Evolutionary conservation across 2,797 vertebrate species (phyloP).

Genomic region (Buceros bicornis): DNA sequence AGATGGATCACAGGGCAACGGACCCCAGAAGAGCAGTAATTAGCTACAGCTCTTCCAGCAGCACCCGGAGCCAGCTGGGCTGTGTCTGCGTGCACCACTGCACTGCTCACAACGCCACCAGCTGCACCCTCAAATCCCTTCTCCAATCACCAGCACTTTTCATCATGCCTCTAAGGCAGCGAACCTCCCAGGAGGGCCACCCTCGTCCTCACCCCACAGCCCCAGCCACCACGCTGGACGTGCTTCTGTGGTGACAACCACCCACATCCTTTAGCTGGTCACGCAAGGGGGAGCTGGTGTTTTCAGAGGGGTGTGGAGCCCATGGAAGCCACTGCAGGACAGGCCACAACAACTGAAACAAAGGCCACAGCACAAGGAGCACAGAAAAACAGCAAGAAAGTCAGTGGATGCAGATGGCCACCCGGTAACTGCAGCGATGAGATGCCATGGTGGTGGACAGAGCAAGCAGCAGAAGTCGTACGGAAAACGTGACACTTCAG

Average conservation of each 20-base stretch:
- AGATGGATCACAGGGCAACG: background rate
- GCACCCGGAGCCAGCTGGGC: background rate
- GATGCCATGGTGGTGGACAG: background rate
- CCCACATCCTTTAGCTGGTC: background rate
- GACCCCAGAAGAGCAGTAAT: background rate
- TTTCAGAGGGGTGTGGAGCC: background rate
- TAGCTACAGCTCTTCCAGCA: background rate
- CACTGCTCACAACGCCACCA: background rate
- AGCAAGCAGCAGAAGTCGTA: background rate
- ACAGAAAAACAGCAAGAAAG: background rate
- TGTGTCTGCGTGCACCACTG: background rate
- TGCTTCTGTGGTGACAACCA: background rate
- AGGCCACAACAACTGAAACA: background rate
- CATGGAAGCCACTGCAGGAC: background rate
- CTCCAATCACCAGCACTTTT: background rate
- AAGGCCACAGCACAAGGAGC: background rate
- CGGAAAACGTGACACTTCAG: background rate
- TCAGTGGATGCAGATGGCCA: background rate
- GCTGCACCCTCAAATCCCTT: background rate
- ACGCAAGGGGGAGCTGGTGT: background rate
- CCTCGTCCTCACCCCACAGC: background rate
- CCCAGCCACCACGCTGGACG: fast-evolving
- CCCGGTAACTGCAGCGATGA: background rate
- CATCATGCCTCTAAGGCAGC: background rate
- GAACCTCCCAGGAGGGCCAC: background rate